These are phyloP conservation scores for Spilogale gracilis DNA, from an alignment of 2,113 vertebrate species.

Conservation along the genomic window DNA sequence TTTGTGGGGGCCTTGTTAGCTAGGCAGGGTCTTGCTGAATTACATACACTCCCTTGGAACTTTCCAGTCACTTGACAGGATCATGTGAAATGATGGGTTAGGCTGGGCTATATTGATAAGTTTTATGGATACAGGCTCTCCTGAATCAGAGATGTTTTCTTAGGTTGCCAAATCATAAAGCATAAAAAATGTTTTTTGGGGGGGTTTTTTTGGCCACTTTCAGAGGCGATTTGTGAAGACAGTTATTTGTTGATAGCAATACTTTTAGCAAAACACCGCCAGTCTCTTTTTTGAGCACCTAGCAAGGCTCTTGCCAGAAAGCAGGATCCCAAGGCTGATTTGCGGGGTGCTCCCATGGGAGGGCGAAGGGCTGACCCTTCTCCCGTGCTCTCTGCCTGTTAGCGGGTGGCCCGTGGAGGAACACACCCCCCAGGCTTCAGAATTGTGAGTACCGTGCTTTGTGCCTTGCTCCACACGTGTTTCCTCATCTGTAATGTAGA, in stretches of 20 bases:
- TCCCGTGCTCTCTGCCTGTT: not conserved
- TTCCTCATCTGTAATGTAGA: not conserved
- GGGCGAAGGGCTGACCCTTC: not conserved
- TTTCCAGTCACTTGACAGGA: conserved; percentile 49
- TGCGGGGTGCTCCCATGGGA: fast-evolving
- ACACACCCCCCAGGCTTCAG: not conserved
- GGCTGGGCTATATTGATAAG: not conserved
- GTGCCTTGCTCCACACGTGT: not conserved
- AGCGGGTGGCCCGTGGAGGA: not conserved
- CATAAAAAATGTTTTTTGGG: not conserved
- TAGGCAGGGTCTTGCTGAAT: conserved; percentile 37
- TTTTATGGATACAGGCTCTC: conserved; percentile 49
- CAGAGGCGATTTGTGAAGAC: conserved; percentile 36
- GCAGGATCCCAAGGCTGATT: not conserved
- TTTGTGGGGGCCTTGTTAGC: conserved; percentile 67
- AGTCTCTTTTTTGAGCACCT: not conserved
- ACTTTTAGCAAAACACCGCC: conserved; percentile 10
- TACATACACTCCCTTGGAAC: not conserved
- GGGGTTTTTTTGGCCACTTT: not conserved
- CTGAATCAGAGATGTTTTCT: conserved; percentile 54
- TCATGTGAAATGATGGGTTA: conserved; percentile 65
- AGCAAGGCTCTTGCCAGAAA: not conserved
- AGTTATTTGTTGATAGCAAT: not conserved
- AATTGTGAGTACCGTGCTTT: too few relatives aligned
- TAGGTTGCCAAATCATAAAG: conserved; percentile 56